phyloP scores from a whole-genome alignment of 1,140 invertebrate species.

The Ips nitidus region DNA sequence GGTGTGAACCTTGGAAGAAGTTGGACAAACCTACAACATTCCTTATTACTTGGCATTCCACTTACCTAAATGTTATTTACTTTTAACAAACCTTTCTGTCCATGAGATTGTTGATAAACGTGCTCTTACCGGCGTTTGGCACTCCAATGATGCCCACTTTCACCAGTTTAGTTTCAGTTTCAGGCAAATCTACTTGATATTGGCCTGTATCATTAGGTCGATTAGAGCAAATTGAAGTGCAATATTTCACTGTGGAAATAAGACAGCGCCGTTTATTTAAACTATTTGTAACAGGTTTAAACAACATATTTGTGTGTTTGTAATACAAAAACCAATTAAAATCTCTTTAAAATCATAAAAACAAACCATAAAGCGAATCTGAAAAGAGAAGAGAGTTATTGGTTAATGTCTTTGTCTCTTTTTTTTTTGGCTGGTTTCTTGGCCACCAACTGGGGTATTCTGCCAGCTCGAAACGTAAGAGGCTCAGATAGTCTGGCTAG shows the following conservation, averaged over 20 bases:
- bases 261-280: no score
- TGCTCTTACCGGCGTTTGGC: slow-evolving; percentile 94
- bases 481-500: no score
- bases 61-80: not conserved
- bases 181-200: not conserved
- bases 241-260: not conserved
- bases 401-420: no score
- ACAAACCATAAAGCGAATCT: no score
- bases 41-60: not conserved
- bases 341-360: no score
- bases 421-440: no score
- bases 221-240: not conserved
- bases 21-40: slow-evolving; percentile 74
- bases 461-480: no score
- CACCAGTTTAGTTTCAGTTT: slow-evolving; percentile 58
- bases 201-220: not conserved
- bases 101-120: slow-evolving; percentile 84
- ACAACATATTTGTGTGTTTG: no score
- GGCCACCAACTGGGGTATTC: no score
- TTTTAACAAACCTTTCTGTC: slow-evolving; percentile 66
- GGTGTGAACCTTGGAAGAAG: slow-evolving; percentile 88
- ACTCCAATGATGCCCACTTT: slow-evolving; percentile 86
- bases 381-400: no score
- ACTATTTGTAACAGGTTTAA: no score
- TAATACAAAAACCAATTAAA: no score